These are phyloP conservation scores for Aplodontia rufa DNA, from an alignment of 2,113 vertebrate species.

Conservation along the genomic window DNA sequence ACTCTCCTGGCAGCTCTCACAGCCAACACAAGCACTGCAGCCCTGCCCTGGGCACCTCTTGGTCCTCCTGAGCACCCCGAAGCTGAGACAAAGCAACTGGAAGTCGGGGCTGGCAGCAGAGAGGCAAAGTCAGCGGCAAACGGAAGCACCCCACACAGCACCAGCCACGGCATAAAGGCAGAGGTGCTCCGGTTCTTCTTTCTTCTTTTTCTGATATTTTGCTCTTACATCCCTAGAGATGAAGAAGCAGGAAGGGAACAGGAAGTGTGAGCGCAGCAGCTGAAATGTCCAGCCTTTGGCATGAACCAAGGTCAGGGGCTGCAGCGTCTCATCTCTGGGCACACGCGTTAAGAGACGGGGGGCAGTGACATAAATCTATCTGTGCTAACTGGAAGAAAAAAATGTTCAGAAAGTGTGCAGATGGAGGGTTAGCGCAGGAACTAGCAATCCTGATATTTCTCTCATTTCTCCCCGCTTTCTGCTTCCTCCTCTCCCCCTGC, in stretches of 20 bases:
- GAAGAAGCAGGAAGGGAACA: neutral
- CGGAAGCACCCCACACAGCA: constrained; percentile 35
- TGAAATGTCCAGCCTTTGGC: fast-evolving
- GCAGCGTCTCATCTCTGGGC: fast-evolving
- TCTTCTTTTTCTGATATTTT: neutral
- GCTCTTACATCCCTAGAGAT: neutral
- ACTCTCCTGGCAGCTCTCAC: constrained; percentile 44
- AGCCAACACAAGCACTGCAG: constrained; percentile 76
- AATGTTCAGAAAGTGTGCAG: neutral
- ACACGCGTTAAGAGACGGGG: neutral
- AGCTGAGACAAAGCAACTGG: constrained; percentile 55
- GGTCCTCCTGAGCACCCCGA: constrained; percentile 54
- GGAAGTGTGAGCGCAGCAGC: fast-evolving
- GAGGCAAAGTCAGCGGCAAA: constrained; percentile 75
- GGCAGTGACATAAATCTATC: too few species aligned
- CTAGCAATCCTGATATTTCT: neutral
- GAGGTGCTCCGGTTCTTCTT: neutral
- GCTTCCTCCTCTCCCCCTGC: too few species aligned
- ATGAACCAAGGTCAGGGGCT: fast-evolving
- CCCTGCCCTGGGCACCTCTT: constrained; percentile 66
- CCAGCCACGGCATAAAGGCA: neutral
- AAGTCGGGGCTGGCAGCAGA: too few species aligned
- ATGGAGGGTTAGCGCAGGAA: neutral
- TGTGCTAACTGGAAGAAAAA: too few species aligned
- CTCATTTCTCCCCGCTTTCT: neutral